Percentiles rank a stretch among this genome's conserved stretches.
Conservation (phyloP, 2,888 invertebrate genomes). For the Galeopsomyia nigrocyanea region DNA sequence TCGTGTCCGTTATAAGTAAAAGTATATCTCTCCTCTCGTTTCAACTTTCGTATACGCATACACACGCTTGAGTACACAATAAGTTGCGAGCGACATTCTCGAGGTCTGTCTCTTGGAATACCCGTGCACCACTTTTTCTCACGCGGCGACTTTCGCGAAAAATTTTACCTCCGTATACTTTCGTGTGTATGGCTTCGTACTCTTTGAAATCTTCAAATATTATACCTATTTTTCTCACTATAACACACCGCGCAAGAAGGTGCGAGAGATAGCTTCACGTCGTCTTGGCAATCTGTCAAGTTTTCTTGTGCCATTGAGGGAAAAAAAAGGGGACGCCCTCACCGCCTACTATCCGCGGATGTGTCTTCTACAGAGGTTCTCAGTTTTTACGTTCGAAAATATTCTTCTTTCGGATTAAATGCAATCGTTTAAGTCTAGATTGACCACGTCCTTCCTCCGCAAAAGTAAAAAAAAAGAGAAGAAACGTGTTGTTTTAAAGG, state of each 20-base stretch:
- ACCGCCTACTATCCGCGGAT: slow-evolving; percentile 26
- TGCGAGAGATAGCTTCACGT: too few species aligned
- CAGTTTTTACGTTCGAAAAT: slow-evolving; percentile 9
- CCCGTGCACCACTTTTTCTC: slow-evolving; percentile 20
- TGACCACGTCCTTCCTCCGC: slow-evolving; percentile 42
- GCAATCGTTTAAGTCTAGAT: neutral
- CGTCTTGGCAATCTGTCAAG: too few species aligned
- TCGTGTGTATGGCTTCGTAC: too few species aligned
- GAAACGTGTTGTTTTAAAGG: slow-evolving; percentile 44
- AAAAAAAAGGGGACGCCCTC: slow-evolving; percentile 17
- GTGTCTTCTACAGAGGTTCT: neutral
- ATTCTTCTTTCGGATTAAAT: neutral
- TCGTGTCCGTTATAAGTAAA: neutral
- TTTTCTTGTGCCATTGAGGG: neutral
- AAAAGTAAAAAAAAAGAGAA: slow-evolving; percentile 32
- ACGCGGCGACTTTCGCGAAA: slow-evolving; percentile 15
- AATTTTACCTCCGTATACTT: slow-evolving; percentile 16
- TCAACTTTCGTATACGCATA: neutral
- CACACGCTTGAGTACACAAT: slow-evolving; percentile 1
- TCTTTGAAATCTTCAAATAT: too few species aligned
- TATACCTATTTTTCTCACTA: too few species aligned
- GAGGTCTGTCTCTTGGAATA: slow-evolving; percentile 1
- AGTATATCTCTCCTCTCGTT: neutral
- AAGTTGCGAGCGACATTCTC: slow-evolving; percentile 26
- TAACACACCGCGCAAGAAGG: too few species aligned